Evolutionary conservation across 2,888 invertebrate species (phyloP), one percentile per base, ranked within the genome.

Genomic region (Marronus borbonicus): DNA sequence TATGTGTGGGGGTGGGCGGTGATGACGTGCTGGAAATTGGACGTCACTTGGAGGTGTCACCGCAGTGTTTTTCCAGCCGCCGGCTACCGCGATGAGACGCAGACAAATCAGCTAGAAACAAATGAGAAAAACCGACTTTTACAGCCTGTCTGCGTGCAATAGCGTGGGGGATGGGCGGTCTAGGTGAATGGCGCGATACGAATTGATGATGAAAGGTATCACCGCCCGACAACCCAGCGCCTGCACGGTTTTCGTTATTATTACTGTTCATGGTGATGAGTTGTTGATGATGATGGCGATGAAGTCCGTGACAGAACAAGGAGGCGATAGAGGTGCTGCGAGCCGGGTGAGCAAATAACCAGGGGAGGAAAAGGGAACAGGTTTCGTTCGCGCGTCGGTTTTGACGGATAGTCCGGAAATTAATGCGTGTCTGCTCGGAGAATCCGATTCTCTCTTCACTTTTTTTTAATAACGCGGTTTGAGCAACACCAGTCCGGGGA

Each of bases 31-130:
- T 87, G 88, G 88, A 89, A 89, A 89, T 89, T 89, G 88, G 88
- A 89, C 88, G 88, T 88, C 89, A 88, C 88, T 88, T 87, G 88
- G 88, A 88, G 88, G 88, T 88, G 89, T 88, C 89, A 88, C 86
- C 86, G 86, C 86, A 87, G 86, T 88, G 88, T 88, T 88, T 88
- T 88, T 88, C 86, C 87, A 86, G 85, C 85, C 84, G 83, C 82
- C 83, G 86, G 87, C 86, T 83, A 84, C 84, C 82, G 82, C 83
- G 84, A 85, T 81, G 83, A 85, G 85, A 84, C 83, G 86, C 86
- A 87, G 88, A 88, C 88, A 88, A 88, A 88, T 88, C 88, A 88
- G 86, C 86, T 85, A 85, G 87, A 88, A 88, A 88, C 87, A 88
- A 88, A 84, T 85, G 84, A 85, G 84, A 84, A 74, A 74, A 74